These are phyloP conservation scores for Matsumyia berberina DNA, from an alignment of 2,888 invertebrate species.

Conservation along the genomic window DNA sequence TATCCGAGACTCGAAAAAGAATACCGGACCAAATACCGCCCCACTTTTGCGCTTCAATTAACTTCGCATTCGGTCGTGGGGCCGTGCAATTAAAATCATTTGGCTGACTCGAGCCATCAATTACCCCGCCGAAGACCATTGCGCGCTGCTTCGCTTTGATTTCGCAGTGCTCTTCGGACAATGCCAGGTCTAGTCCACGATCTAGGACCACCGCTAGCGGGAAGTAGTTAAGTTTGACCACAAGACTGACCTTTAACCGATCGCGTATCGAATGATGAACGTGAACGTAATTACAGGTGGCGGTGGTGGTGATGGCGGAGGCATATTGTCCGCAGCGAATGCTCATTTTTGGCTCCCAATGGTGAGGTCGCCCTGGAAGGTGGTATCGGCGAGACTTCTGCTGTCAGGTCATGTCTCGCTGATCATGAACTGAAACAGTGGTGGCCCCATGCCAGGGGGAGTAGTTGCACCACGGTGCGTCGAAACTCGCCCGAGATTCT, in stretches of 20 bases:
- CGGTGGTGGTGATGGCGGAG: conserved; percentile 9
- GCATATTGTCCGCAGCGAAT: conserved; percentile 24
- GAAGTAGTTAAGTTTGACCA: conserved; percentile 73
- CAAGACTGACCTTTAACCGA: conserved; percentile 68
- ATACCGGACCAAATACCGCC: conserved; percentile 61
- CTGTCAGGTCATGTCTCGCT: conserved; percentile 55
- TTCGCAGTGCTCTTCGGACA: conserved; percentile 30
- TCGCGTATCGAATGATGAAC: conserved; percentile 53
- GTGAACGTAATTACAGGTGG: conserved; percentile 60
- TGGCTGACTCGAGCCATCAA: conserved; percentile 70
- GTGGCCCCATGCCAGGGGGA: conserved; percentile 1
- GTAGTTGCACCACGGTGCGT: conserved; percentile 19
- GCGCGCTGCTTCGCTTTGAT: conserved; percentile 25
- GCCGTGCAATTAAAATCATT: conserved; percentile 66
- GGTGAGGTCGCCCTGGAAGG: conserved; percentile 48
- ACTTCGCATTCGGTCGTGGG: conserved; percentile 36
- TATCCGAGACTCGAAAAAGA: conserved; percentile 54
- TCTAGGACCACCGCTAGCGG: conserved; percentile 50
- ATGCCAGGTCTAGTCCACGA: conserved; percentile 41
- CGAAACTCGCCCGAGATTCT: conserved; percentile 28
- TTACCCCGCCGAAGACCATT: conserved; percentile 50
- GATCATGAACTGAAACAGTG: conserved; percentile 44
- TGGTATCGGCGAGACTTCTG: conserved; percentile 21
- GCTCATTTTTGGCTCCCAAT: conserved; percentile 19
- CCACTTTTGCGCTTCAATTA: conserved; percentile 63